These are phyloP conservation scores for Papilio protenor DNA, from an alignment of 2,888 invertebrate species.

Conservation along the genomic window DNA sequence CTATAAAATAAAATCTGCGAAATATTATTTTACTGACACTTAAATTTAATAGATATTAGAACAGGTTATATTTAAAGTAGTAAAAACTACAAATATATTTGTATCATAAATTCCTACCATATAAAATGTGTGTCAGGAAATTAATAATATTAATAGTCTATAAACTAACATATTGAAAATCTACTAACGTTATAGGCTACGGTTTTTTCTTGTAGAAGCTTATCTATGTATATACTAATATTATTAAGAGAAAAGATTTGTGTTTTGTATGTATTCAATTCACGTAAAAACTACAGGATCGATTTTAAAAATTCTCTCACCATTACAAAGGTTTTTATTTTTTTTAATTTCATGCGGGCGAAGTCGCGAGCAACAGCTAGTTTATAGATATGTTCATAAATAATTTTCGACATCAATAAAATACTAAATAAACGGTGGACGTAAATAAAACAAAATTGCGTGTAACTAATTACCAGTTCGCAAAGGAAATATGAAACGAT, in stretches of 20 bases:
- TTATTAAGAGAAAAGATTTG: too few relatives aligned
- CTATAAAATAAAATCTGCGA: conserved; percentile 4
- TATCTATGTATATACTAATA: too few relatives aligned
- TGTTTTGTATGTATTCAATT: too few relatives aligned
- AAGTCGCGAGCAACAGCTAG: too few relatives aligned
- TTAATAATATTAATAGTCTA: not conserved
- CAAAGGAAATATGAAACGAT: not conserved
- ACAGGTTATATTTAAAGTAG: conserved; percentile 13
- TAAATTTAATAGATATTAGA: conserved; percentile 17
- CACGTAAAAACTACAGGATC: too few relatives aligned
- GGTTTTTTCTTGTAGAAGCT: not conserved
- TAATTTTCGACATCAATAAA: too few relatives aligned
- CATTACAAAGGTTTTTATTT: too few relatives aligned
- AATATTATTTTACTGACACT: conserved; percentile 17
- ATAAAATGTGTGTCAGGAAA: conserved; percentile 25
- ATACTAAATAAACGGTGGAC: too few relatives aligned
- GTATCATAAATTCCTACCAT: conserved; percentile 9
- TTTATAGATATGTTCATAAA: too few relatives aligned
- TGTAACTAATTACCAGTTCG: not conserved
- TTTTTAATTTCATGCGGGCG: too few relatives aligned
- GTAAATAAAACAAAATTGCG: not conserved
- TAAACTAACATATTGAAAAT: not conserved
- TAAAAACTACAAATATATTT: conserved; percentile 12
- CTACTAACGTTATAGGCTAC: not conserved
- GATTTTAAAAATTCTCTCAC: too few relatives aligned